Base-by-base conservation (phyloP, 2,888 invertebrate genomes). In the Empis livida region DNA sequence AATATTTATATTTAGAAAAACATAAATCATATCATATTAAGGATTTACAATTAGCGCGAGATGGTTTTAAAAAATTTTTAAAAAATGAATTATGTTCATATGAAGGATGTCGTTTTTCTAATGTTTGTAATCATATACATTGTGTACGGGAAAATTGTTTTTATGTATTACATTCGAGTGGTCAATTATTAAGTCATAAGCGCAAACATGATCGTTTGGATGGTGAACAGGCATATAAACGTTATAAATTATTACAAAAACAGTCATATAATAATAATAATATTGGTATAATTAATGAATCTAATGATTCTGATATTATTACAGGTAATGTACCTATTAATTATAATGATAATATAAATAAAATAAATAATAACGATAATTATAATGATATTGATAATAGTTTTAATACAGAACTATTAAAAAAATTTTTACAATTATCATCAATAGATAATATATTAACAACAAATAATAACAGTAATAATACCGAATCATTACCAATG, bases 21-120 rank as follows among this genome's bases (percentile, higher is more conserved):
- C 97, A 97, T 76, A 97, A 96, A 70, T 87, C 93, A 3, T 96
- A 96, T 65, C 97, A 97, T 70, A 88, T 95, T 63, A 95, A 95
- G 71, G 96, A 97, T 71, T 93, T 94, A 64, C 92, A 95, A 54
- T 73, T 97, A 42, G 86, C 89, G 38, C 81, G 90, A 53, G 96
- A 97, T 64, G 96, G 96, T 15, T 97, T 97, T 74, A 96, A 95
- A 71, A 97, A 97, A 69, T 97, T 94, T 70, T 89, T 96, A 82
- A 97, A 97, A 70, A 92, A 92, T 57, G 96, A 97, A 63, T 78
- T 81, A 1, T 97, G 97, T 59, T 85, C 87, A 0, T 96, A 89
- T 71, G 81, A 87, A 35, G 84, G 83, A 57, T 97, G 97, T 65
- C 80, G 92, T 48, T 96, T 94, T 70, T 94, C 94, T 37, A 80